phyloP scores from a whole-genome alignment of 2,888 invertebrate genomes.

The Pecten maximus region DNA sequence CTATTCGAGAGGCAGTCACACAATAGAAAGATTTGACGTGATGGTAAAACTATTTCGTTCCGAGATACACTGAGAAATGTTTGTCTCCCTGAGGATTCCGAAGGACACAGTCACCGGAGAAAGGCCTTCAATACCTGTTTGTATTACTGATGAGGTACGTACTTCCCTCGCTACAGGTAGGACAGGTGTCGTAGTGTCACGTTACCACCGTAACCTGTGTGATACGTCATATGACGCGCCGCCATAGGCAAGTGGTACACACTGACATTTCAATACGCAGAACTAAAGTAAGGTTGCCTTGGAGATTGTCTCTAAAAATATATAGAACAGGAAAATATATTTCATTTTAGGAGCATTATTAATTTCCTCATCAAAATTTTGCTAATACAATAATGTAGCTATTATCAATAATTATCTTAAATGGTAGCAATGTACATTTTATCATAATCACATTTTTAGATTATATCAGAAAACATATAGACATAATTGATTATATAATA shows the following conservation, averaged over 20 bases:
- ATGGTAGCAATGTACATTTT: too few relatives aligned
- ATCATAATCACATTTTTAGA: too few relatives aligned
- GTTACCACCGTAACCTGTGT: not conserved
- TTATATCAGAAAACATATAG: too few relatives aligned
- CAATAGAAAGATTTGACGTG: not conserved
- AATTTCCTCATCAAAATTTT: not conserved
- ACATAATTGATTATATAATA: too few relatives aligned
- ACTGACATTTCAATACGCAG: not conserved
- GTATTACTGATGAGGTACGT: slow-evolving; percentile 7
- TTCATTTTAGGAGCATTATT: not conserved
- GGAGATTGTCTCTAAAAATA: not conserved
- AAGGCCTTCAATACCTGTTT: not conserved
- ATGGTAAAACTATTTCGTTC: slow-evolving; percentile 18
- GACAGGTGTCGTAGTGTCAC: not conserved
- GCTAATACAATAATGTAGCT: not conserved
- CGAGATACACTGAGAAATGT: not conserved
- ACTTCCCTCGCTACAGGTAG: not conserved
- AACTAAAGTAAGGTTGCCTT: not conserved
- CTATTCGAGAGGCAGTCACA: not conserved
- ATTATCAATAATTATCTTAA: too few relatives aligned
- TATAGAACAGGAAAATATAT: not conserved
- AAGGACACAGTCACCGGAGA: not conserved
- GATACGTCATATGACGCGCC: slow-evolving; percentile 11
- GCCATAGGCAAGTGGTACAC: not conserved
- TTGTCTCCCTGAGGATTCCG: not conserved